phyloP scores from a whole-genome alignment of 2,113 vertebrate genomes.

The Chlorocebus sabaeus region DNA sequence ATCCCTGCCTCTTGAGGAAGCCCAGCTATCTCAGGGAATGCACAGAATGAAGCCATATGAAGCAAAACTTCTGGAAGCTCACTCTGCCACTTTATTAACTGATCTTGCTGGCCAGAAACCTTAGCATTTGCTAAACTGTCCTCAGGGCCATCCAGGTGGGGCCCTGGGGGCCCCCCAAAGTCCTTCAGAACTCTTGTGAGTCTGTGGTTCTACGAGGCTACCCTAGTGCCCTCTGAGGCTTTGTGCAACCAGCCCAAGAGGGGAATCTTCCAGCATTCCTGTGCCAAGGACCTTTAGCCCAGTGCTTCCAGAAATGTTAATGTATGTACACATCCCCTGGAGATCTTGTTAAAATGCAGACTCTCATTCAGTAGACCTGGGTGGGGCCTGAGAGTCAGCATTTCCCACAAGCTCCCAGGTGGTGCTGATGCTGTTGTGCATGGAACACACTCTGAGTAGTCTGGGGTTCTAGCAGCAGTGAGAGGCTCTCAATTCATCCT shows the following conservation, averaged over 20 bases:
- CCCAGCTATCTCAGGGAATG: not conserved
- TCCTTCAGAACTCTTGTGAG: not conserved
- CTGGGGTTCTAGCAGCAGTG: not conserved
- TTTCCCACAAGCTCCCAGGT: not conserved
- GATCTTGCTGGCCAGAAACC: not conserved
- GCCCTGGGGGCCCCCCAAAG: not conserved
- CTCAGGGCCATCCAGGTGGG: not conserved
- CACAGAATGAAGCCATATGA: not conserved
- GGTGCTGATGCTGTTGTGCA: not conserved
- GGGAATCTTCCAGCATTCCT: not conserved
- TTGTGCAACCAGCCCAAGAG: not conserved
- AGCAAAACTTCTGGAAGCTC: not conserved
- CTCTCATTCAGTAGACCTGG: not conserved
- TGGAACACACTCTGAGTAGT: not conserved
- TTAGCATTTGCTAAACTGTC: not conserved
- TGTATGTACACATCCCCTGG: not conserved
- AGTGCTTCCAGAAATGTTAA: not conserved
- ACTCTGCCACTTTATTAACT: not conserved
- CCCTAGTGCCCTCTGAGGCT: not conserved
- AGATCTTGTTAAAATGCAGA: not conserved
- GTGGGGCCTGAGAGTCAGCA: not conserved
- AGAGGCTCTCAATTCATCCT: not conserved
- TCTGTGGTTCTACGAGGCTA: not conserved
- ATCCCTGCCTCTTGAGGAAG: not conserved
- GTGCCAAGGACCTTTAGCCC: not conserved